Conservation (phyloP, 2,113 vertebrate species). For the Python bivittatus region DNA sequence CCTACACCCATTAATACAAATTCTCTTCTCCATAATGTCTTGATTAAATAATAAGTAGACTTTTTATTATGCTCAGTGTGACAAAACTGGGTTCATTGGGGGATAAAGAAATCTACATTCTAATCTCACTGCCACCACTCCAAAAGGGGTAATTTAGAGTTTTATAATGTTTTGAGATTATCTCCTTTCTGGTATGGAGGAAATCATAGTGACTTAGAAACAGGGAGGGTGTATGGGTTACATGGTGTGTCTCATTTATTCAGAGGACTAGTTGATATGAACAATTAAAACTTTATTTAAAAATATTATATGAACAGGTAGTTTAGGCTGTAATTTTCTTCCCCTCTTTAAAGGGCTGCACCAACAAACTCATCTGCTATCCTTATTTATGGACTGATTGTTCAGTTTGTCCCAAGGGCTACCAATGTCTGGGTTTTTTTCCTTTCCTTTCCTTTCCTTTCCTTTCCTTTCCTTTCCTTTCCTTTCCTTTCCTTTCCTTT, state of each 20-base stretch:
- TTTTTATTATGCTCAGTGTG: background rate
- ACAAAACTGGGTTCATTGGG: background rate
- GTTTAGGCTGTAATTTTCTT: too few relatives aligned
- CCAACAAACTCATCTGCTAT: too few relatives aligned
- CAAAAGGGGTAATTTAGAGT: background rate
- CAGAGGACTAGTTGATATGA: background rate
- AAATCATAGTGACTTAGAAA: background rate
- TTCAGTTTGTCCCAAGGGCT: too few relatives aligned
- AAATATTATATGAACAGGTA: background rate
- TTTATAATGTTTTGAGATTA: background rate
- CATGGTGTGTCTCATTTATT: background rate
- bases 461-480: too few relatives aligned
- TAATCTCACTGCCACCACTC: background rate
- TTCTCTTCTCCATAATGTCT: background rate
- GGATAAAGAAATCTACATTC: background rate
- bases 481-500: too few relatives aligned
- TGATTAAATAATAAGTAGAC: background rate
- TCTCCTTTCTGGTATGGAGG: background rate
- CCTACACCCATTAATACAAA: background rate
- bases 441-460: too few relatives aligned
- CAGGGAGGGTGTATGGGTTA: background rate
- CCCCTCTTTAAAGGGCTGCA: too few relatives aligned
- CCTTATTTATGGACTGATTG: too few relatives aligned
- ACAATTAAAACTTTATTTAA: background rate
- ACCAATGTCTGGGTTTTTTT: too few relatives aligned